Percentiles rank a stretch among this genome's conserved stretches.
Conservation (phyloP, 2,797 vertebrate genomes). For the Pangasius macronema region DNA sequence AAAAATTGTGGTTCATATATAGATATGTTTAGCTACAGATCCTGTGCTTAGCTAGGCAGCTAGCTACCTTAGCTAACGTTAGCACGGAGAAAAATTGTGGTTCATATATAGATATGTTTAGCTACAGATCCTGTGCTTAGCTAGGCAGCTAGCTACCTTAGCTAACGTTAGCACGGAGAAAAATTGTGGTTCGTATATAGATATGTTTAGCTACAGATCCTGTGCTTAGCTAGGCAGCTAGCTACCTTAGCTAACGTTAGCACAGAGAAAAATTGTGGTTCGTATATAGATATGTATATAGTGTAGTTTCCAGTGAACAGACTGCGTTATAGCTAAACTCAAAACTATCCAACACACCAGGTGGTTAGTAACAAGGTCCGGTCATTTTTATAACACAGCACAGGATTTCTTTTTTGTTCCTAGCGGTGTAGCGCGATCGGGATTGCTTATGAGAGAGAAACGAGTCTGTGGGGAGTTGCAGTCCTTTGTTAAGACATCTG, state of each 20-base stretch:
- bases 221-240: not conserved
- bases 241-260: not conserved
- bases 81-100: not conserved
- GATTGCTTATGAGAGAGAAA: constrained; percentile 45
- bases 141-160: too few species aligned
- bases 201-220: not conserved
- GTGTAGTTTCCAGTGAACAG: not conserved
- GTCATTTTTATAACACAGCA: not conserved
- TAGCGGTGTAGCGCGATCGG: constrained; percentile 36
- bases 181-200: too few species aligned
- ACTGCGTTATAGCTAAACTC: not conserved
- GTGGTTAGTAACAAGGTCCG: not conserved
- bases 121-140: too few species aligned
- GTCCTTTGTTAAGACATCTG: constrained; percentile 59
- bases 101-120: not conserved
- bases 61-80: not conserved
- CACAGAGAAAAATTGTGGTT: not conserved
- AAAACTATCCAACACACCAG: not conserved
- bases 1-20: not conserved
- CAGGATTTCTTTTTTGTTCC: not conserved
- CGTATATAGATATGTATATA: not conserved
- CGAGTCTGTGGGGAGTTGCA: constrained; percentile 34
- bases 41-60: not conserved
- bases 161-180: too few species aligned
- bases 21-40: not conserved